Percentiles rank a stretch among this genome's conserved stretches.
These are phyloP conservation scores for Harpagoxenus sublaevis DNA, from an alignment of 2,888 invertebrate genomes.

Conservation along the genomic window DNA sequence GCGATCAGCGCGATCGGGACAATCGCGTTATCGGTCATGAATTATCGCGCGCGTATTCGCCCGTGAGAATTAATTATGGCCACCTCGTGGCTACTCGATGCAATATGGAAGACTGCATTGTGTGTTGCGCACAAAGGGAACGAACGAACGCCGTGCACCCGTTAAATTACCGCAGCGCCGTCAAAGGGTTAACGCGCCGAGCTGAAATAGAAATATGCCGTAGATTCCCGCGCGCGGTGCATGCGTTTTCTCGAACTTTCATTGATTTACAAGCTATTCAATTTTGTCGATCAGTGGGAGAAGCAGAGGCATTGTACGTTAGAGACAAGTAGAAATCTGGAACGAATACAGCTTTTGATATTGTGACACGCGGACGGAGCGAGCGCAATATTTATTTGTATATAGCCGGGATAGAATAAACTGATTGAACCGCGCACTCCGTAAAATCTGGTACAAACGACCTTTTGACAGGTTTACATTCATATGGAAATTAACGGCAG, in stretches of 20 bases:
- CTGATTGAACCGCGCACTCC: neutral
- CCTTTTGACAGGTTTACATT: constrained; percentile 17
- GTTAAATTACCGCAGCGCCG: constrained; percentile 39
- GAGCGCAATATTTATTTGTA: neutral
- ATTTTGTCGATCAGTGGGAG: neutral
- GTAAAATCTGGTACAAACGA: constrained; percentile 18
- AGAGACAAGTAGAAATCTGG: neutral
- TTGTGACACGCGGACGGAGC: neutral
- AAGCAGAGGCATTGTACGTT: neutral
- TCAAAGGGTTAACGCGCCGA: constrained; percentile 48
- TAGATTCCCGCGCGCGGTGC: constrained; percentile 1
- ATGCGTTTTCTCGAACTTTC: constrained; percentile 8
- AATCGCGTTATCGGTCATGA: constrained; percentile 42
- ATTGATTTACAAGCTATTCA: neutral
- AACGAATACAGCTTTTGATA: neutral
- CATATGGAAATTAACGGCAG: constrained; percentile 26
- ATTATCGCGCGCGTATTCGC: constrained; percentile 41
- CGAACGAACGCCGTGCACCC: constrained; percentile 19
- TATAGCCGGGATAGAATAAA: neutral
- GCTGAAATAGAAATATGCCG: constrained; percentile 24
- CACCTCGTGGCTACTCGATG: constrained; percentile 41
- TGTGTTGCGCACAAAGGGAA: constrained; percentile 38
- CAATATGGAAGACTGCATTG: constrained; percentile 47
- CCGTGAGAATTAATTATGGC: constrained; percentile 48
- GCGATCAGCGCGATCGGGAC: constrained; percentile 23